Base-by-base conservation (phyloP, 1,140 invertebrate species). In the Drosophila quadrilineata region DNA sequence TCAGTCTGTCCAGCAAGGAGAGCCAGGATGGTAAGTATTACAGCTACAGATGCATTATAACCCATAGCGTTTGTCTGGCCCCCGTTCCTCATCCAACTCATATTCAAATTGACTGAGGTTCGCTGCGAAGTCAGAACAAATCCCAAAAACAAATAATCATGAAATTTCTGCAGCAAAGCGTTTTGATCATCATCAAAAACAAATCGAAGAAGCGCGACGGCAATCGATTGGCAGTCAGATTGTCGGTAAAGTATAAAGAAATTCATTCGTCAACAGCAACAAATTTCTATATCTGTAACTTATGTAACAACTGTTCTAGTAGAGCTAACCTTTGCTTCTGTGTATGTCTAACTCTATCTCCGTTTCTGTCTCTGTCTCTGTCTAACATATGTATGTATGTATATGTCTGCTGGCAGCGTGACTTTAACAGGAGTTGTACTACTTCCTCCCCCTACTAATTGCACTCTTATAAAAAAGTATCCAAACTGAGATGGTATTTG, bases 81-180 rank as follows among this genome's bases (percentile, higher is more conserved):
- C n/a, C n/a, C 33, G 45, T 48, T 6, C 28, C 28, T 28, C 9
- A 17, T 21, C 16, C 28, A 31, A 45, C 3, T 10, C 9, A 17
- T 38, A n/a, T 24, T 14, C 12, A 16, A 16, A 28, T 49, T 45
- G 35, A 56, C 40, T 26, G 29, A 36, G 49, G 50, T 56, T 50
- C 43, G 33, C 40, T 79, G 90, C 10, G 92, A 92, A 28, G 89
- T 90, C 17, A 92, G 94, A 35, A 88, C 67, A 76, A 31, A 59
- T 89, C 90, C 49, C 91, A 91, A 91, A 65, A 91, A 66, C 68
- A 74, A 91, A 92, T 12, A 35, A 80, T 76, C 66, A 33, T 64
- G 63, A 71, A 52, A 60, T 87, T 85, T 85, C 77, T 87, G 85
- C 77, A 12, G 69, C 71, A 64, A 74, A 74, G 38, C 72, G 68